Evolutionary conservation across 1,140 invertebrate species (phyloP).

Genomic region (Drosophila prosaltans): DNA sequence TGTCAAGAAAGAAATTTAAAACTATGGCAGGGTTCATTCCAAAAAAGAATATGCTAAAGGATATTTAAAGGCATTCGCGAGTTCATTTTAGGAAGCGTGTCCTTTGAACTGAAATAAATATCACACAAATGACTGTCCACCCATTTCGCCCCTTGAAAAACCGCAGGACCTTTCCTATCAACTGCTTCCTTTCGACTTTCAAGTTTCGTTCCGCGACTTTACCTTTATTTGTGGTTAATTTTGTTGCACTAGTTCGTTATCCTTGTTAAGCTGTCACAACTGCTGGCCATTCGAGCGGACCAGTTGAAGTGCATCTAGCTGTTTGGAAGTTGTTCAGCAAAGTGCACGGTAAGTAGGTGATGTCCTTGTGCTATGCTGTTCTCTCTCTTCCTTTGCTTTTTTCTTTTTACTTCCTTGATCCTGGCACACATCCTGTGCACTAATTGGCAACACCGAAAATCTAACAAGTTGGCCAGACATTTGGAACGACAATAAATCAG

Average conservation of each 20-base stretch:
- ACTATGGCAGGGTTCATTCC: too few relatives aligned
- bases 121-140: too few relatives aligned
- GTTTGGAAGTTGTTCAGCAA: constrained; percentile 32
- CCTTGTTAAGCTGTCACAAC: constrained; percentile 53
- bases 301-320: constrained; percentile 40
- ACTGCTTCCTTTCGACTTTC: constrained; percentile 39
- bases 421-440: constrained; percentile 38
- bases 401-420: constrained; percentile 62
- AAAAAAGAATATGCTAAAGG: too few relatives aligned
- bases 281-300: constrained; percentile 10
- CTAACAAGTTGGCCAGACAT: constrained; percentile 41
- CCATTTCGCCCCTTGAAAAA: not conserved
- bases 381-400: constrained; percentile 51
- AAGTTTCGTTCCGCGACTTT: constrained; percentile 49
- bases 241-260: constrained; percentile 40
- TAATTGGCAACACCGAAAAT: constrained; percentile 70
- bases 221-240: constrained; percentile 74
- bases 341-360: constrained; percentile 37
- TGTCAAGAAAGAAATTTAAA: not conserved
- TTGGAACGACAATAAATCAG: constrained; percentile 72
- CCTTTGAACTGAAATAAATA: too few relatives aligned
- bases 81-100: too few relatives aligned
- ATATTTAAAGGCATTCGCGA: too few relatives aligned
- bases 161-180: constrained; percentile 32
- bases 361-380: constrained; percentile 19